Evolutionary conservation across 2,888 invertebrate species (phyloP).

Genomic region (Drosophila cognata): DNA sequence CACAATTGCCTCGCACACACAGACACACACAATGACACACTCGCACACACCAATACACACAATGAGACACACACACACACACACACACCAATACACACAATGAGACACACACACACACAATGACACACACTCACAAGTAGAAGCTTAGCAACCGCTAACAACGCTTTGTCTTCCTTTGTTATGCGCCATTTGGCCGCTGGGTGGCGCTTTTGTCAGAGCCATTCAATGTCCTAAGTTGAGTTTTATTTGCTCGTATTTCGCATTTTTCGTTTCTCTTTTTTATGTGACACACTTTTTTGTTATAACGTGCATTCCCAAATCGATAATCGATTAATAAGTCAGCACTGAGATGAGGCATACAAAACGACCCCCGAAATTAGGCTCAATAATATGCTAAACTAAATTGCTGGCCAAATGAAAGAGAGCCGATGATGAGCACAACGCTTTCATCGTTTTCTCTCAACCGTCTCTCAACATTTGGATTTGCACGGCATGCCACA

Average conservation of each 20-base stretch:
- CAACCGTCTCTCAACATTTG: background rate
- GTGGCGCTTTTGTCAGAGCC: constrained; percentile 49
- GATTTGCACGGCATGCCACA: background rate
- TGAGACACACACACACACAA: background rate
- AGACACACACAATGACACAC: constrained; percentile 18
- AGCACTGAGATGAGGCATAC: background rate
- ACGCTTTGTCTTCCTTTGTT: constrained; percentile 41
- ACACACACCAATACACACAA: constrained; percentile 4
- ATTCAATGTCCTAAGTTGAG: constrained; percentile 31
- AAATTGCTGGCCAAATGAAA: background rate
- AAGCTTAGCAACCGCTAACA: constrained; percentile 59
- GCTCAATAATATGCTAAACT: constrained; percentile 14
- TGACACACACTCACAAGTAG: background rate
- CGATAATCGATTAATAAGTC: constrained; percentile 50
- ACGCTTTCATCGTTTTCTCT: background rate
- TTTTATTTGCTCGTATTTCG: constrained; percentile 28
- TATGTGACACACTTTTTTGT: constrained; percentile 28
- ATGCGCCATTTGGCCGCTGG: constrained; percentile 36
- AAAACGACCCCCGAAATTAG: background rate
- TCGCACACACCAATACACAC: background rate
- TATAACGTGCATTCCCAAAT: constrained; percentile 22
- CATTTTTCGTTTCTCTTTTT: background rate
- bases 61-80: background rate
- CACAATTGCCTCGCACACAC: constrained; percentile 57
- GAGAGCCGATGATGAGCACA: background rate